These are phyloP conservation scores for Avahi laniger DNA, from an alignment of 2,797 vertebrate genomes.

Conservation along the genomic window DNA sequence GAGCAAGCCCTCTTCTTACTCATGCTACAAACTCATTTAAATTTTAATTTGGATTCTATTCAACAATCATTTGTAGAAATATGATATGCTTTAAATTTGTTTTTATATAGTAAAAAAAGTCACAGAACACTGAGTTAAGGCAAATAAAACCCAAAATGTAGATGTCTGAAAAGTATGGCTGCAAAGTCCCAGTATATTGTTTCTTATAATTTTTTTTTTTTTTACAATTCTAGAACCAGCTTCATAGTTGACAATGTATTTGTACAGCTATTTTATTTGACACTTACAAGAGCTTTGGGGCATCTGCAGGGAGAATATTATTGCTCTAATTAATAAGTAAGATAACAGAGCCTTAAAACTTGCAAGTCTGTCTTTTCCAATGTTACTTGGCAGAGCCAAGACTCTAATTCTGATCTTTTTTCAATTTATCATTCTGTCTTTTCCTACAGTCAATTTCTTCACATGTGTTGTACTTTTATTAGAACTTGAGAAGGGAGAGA, in stretches of 20 bases:
- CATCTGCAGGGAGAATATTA: not conserved
- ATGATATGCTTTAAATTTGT: not conserved
- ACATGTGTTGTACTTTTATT: not conserved
- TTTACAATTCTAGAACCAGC: not conserved
- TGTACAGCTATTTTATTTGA: not conserved
- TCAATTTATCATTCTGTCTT: not conserved
- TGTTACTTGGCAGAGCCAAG: not conserved
- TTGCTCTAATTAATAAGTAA: not conserved
- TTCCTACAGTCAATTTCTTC: not conserved
- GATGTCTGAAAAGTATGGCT: not conserved
- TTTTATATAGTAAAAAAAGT: constrained; percentile 15
- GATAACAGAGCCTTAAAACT: not conserved
- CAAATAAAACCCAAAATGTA: not conserved
- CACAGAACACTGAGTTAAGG: not conserved
- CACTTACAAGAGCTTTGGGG: not conserved
- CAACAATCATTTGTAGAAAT: not conserved
- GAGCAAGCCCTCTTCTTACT: not conserved
- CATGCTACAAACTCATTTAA: not conserved
- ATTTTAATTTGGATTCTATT: not conserved
- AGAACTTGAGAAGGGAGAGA: not conserved
- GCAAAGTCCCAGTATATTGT: not conserved
- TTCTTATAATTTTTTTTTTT: not conserved
- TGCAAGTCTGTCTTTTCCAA: not conserved
- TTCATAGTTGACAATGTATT: not conserved
- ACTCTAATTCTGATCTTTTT: not conserved